phyloP scores from a whole-genome alignment of 2,797 vertebrate genomes.

The Ctenopoma kingsleyae region DNA sequence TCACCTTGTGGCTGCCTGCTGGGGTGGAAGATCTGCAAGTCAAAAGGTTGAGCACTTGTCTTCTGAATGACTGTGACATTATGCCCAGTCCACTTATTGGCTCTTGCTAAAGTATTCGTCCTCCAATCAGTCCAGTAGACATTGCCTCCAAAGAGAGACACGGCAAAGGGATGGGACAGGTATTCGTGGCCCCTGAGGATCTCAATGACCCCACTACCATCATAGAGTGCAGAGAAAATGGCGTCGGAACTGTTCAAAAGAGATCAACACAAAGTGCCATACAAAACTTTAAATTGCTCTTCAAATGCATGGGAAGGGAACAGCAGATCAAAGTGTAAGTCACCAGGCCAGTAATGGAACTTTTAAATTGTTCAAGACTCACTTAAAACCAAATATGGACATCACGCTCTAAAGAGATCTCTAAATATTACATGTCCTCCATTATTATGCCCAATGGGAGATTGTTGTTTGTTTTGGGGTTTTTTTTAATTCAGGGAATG shows the following conservation, averaged over 20 bases:
- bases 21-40: slow-evolving; percentile 97
- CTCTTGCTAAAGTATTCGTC: slow-evolving; percentile 96
- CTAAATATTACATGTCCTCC: slow-evolving; percentile 54
- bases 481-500: slow-evolving; percentile 13
- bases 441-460: slow-evolving; percentile 55
- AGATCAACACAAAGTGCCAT: slow-evolving; percentile 47
- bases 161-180: slow-evolving; percentile 97
- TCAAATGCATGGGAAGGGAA: slow-evolving; percentile 29
- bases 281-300: slow-evolving; percentile 51
- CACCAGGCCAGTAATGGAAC: slow-evolving; percentile 36
- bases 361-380: slow-evolving; percentile 58
- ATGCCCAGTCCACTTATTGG: slow-evolving; percentile 97
- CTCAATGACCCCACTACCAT: slow-evolving; percentile 94
- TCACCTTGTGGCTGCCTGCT: slow-evolving; percentile 96
- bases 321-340: slow-evolving; percentile 47
- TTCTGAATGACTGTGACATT: slow-evolving; percentile 99
- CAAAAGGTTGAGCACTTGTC: slow-evolving; percentile 98
- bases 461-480: too few relatives aligned
- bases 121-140: slow-evolving; percentile 99
- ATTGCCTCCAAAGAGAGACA: slow-evolving; percentile 95
- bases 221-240: slow-evolving; percentile 97
- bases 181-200: slow-evolving; percentile 97
- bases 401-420: slow-evolving; percentile 37
- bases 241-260: slow-evolving; percentile 92
- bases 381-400: slow-evolving; percentile 49